Evolutionary conservation across 2,888 invertebrate species (phyloP).

Genomic region (Philaethria dido): DNA sequence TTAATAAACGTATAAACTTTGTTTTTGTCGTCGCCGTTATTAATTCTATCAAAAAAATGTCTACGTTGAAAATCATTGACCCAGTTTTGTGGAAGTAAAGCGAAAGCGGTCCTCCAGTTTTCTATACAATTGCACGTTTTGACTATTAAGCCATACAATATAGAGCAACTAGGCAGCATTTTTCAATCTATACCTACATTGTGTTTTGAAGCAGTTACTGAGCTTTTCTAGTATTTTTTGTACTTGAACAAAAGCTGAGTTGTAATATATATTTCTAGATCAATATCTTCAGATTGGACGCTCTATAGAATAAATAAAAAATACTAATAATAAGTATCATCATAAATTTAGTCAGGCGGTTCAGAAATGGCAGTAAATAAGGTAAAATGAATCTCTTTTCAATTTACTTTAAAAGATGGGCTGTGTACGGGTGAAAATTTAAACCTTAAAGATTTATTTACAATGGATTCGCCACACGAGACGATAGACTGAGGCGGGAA

Average conservation of each 20-base stretch:
- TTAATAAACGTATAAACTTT: conserved; percentile 10
- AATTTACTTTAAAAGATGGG: background rate
- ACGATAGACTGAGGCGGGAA: conserved; percentile 11
- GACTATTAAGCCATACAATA: conserved; percentile 14
- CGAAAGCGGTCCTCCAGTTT: conserved; percentile 12
- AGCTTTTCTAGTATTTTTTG: conserved; percentile 3
- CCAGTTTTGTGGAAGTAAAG: conserved; percentile 1
- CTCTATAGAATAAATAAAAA: background rate
- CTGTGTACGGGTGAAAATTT: background rate
- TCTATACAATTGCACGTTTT: conserved; percentile 22
- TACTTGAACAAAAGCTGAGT: background rate
- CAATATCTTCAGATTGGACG: background rate
- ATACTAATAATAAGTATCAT: background rate
- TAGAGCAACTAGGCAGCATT: conserved; percentile 14
- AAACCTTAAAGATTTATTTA: conserved; percentile 5
- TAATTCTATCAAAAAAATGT: conserved; percentile 15
- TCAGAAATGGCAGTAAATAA: background rate
- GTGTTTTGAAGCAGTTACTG: background rate
- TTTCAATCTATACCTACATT: conserved; percentile 16
- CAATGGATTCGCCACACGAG: conserved; percentile 11
- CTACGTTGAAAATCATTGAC: conserved; percentile 18
- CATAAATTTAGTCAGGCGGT: background rate
- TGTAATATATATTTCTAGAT: background rate
- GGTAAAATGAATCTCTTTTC: background rate
- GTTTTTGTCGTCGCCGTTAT: background rate